Percentiles rank a stretch among this genome's conserved stretches.
These are phyloP conservation scores for Ivindomyrus marchei DNA, from an alignment of 2,113 vertebrate species.

Conservation along the genomic window DNA sequence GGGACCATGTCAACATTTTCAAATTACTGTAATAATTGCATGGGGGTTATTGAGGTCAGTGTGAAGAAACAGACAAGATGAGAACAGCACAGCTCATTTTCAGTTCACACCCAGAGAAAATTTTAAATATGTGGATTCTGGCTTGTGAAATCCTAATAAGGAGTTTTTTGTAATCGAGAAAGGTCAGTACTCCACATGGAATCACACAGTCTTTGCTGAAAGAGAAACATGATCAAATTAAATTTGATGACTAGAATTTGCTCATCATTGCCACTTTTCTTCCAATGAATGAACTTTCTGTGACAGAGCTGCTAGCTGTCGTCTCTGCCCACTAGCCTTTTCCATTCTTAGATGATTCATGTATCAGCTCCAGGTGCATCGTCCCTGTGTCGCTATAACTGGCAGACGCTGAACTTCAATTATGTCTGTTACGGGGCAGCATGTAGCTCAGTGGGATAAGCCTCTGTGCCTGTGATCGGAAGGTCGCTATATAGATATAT, in stretches of 20 bases:
- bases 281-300: background rate
- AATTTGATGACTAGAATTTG: background rate
- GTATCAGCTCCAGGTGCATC: background rate
- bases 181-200: background rate
- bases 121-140: background rate
- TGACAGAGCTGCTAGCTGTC: background rate
- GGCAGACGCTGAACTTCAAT: background rate
- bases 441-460: no score
- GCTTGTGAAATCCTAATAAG: background rate
- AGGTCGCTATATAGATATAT: background rate
- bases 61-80: background rate
- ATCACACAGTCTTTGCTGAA: background rate
- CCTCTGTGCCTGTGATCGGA: no score
- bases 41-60: background rate
- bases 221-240: background rate
- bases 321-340: background rate
- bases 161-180: background rate
- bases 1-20: background rate
- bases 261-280: background rate
- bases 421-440: background rate
- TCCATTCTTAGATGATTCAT: background rate
- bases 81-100: background rate
- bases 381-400: background rate
- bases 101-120: background rate
- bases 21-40: background rate